Evolutionary conservation across 1,140 invertebrate genomes (phyloP), one percentile per base, ranked within the genome.

Genomic region (Drosophila insularis): DNA sequence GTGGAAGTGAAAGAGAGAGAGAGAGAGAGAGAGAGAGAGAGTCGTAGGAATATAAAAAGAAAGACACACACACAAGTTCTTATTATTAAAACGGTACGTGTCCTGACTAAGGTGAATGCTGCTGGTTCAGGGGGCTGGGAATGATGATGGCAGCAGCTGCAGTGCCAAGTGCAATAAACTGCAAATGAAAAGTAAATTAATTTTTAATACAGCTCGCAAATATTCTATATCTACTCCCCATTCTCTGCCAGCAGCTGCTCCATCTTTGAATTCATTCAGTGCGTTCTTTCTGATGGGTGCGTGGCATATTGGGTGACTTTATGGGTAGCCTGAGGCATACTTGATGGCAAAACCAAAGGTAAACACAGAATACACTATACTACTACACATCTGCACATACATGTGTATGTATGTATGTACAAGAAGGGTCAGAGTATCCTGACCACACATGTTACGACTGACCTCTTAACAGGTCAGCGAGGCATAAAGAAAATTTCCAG

Each of bases 101-200:
- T 37, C 13, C 35, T 14, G 46, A 19, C 39, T 19, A 8, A 50
- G 53, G 7, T 46, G 43, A 19, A 32, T 37, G 60, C n/a, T 13
- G 27, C 21, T 21, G 40, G 56, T 55, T 63, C 58, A 59, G 32
- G 21, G 11, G 43, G 46, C 32, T 63, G 13, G 21, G 35, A 13
- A 37, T 37, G 35, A 53, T 62, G 11, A 27, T 14, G 14, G 11
- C 71, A 67, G 17, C 17, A 27, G 64, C 5, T 13, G 32, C 79
- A 82, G 67, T 79, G 81, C 78, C 74, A 85, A 86, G 81, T 85
- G 84, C 82, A 89, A 87, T 87, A 87, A 87, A 87, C 84, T 87
- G 82, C 79, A 87, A 87, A 87, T 87, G 79, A 87, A 87, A 87
- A 87, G 84, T 82, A 82, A 82, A 87, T 87, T 87, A 87, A 87